Evolutionary conservation across 2,113 vertebrate species (phyloP), one percentile per base, ranked within the genome.

Genomic region (Dicerorhinus sumatrensis): DNA sequence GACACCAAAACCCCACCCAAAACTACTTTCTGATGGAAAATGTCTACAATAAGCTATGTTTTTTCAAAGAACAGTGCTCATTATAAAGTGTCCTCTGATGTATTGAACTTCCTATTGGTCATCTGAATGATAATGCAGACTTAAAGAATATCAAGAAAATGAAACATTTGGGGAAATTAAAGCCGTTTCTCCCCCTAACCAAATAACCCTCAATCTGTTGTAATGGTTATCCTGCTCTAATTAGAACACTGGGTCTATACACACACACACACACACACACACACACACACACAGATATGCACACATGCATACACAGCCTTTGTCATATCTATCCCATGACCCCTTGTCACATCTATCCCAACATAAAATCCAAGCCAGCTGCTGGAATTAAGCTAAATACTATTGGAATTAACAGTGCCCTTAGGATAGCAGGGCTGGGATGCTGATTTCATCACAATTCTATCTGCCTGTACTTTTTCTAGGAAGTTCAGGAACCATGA

Each of bases 401-500:
- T 58, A 85, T 14, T 67, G 56, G 82, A 79, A 76, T 90, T 31
- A 89, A 76, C 58, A 79, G 39, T 83, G 58, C 93, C 79, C 91
- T 97, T 89, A 85, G 73, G 93, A 97, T 69, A 94, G 42, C 29
- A 83, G 33, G 58, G 25, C 69, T 25, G 67, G n/a, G 77, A 89
- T 87, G 95, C 79, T 97, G 91, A 97, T 89, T 67, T 90, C 93
- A 96, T 92, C 95, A 92, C 82, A 86, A 85, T 94, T 84, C 62
- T 94, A 83, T 92, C 76, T 77, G 73, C 75, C 89, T 92, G 42
- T 89, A 85, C 77, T 97, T 97, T 83, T 92, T 42, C 82, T 29
- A 80, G 95, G 80, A 95, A 96, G 93, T 94, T 96, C 73, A 93
- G 94, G 94, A 97, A 94, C 82, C 54, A 89, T 23, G 21, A 94